A percentile compares a stretch with the other conserved stretches of the same genome.
Conservation (phyloP, 1,140 invertebrate genomes). For the Apolygus lucorum region DNA sequence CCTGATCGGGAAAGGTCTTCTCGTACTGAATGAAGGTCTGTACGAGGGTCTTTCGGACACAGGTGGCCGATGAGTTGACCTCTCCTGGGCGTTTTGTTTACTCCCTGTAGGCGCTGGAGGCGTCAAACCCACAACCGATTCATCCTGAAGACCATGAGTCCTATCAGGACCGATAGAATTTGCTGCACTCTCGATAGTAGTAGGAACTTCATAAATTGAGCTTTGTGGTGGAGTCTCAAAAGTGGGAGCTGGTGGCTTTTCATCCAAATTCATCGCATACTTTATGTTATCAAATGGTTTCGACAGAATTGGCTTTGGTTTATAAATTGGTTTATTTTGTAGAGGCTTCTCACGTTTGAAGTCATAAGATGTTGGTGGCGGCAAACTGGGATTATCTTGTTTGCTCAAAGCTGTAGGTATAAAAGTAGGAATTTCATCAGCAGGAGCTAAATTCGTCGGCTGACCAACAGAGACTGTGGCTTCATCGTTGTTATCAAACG, state of each 20-base stretch:
- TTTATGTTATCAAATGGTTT: slow-evolving; percentile 31
- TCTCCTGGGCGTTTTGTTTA: slow-evolving; percentile 7
- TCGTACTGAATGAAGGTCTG: not conserved
- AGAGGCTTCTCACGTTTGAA: not conserved
- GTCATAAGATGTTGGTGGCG: not conserved
- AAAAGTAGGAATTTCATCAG: slow-evolving; percentile 22
- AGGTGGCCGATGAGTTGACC: slow-evolving; percentile 3
- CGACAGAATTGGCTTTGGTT: not conserved
- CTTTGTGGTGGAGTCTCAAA: slow-evolving; percentile 31
- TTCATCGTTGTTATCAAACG: slow-evolving; percentile 30
- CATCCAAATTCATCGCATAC: slow-evolving; percentile 35
- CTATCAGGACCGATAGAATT: slow-evolving; percentile 24
- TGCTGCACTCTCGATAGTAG: slow-evolving; percentile 28
- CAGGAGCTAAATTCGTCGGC: slow-evolving; percentile 31
- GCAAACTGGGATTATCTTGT: slow-evolving; percentile 13
- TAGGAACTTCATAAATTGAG: slow-evolving; percentile 22
- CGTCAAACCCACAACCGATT: slow-evolving; percentile 32
- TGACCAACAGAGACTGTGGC: slow-evolving; percentile 31
- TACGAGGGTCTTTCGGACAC: not conserved
- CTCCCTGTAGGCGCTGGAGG: slow-evolving; percentile 32
- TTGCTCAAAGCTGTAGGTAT: slow-evolving; percentile 13
- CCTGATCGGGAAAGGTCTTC: slow-evolving; percentile 14
- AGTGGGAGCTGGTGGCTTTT: slow-evolving; percentile 32
- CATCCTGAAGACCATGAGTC: slow-evolving; percentile 30
- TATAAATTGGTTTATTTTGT: not conserved